Base-by-base conservation (phyloP, 2,797 vertebrate genomes). In the Onychomys torridus region DNA sequence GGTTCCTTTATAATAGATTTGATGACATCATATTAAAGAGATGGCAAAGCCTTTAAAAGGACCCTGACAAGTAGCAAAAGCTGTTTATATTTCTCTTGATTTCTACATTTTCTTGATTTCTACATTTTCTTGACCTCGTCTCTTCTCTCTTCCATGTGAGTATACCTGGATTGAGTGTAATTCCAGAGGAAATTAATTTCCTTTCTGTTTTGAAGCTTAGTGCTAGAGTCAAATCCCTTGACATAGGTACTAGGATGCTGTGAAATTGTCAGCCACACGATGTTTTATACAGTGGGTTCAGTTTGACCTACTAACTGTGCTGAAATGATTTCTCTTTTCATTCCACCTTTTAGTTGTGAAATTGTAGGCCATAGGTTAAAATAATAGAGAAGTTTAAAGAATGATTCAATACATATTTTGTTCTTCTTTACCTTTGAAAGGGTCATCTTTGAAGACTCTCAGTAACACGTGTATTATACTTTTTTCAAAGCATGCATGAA, bases 121-220 rank as follows among this genome's bases (percentile, higher is more conserved):
- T 79, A 86, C 87, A 63, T 94, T 91, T 96, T 87, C 87, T 67
- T 78, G 49, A 90, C 67, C 8, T 95, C 27, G 1, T 91, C 63
- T 52, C 13, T 83, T 12, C 65, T 81, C 40, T 95, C 63, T 46
- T 29, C 67, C 49, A n/a, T 32, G 12, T 29, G 52, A 88, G 5
- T 92, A 94, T 95, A 91, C 34, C 37, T 94, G 17, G 23, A 77
- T 82, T 46, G 75, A 96, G 90, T 79, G 29, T 3, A 78, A 75
- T 78, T 52, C 19, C n/a, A 46, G 76, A 78, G 61, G 46, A 97
- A 96, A 97, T 97, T 97, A 97, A 96, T 94, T 94, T 96, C 81
- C 63, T 86, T 96, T 65, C 40, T 90, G 61, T 75, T 59, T 96
- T 90, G 81, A 83, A 96, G 67, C 43, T 78, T 82, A 76, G 27